Base-by-base conservation (phyloP, 2,888 invertebrate genomes). In the Leptinotarsa juncta region DNA sequence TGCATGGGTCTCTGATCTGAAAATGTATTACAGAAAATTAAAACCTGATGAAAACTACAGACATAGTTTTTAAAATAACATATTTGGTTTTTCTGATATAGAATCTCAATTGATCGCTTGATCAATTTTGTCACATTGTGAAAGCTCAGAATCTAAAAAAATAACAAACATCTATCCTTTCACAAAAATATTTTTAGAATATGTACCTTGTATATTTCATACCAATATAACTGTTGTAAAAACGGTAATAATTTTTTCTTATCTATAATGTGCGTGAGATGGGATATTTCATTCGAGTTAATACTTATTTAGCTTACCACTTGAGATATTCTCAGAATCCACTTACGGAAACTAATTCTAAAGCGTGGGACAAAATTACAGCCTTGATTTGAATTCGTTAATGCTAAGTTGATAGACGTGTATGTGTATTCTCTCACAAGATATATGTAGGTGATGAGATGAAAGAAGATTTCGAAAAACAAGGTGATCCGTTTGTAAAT, bases 241-340 rank as follows among this genome's bases (percentile, higher is more conserved):
- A 10, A 14, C 18, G 57, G 20, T 15, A 12, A 3, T 12, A 4
- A 18, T 23, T 57, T 20, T 10, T 20, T 2, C 14, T 57, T 18
- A 7, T 57, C 14, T 20, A 3, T 20, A 18, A 23, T 57, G 18
- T 57, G 20, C 20, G n/a, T 32, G 50, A 51, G 50, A 26, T 49
- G 16, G 14, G 5, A 23, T 53, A 53, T 49, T 67, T 49, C 50
- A 26, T 42, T 42, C 2, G 7, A 12, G 55, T 23, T 57, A 10
- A 10, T 20, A 20, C 1, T n/a, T 20, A 20, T 57, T 20, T n/a
- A 57, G 20, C 12, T 20, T 10, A 7, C 12, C 55, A 20, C 55
- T 57, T 57, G 18, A 57, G 55, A 57, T 57, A 57, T 14, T 51
- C 51, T 51, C 15, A 51, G 20, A 57, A 57, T 57, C 55, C 55